These are phyloP conservation scores for Apoda limacodes DNA, from an alignment of 2,888 invertebrate species.

Conservation along the genomic window DNA sequence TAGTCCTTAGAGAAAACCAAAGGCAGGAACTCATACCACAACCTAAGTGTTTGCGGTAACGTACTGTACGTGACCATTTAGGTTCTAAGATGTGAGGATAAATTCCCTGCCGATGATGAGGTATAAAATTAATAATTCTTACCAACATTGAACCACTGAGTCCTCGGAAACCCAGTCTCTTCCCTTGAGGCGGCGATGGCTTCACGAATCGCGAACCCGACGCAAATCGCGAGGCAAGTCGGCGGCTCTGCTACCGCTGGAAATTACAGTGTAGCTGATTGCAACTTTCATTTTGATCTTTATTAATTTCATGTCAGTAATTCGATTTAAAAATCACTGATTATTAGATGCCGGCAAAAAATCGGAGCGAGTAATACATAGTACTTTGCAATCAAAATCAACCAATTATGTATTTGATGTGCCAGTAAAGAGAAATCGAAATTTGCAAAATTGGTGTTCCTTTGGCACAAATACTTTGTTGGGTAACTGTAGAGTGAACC, in stretches of 20 bases:
- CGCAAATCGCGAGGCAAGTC: slow-evolving; percentile 46
- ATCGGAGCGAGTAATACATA: too few species aligned
- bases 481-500: too few species aligned
- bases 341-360: background rate
- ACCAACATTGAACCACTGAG: slow-evolving; percentile 73
- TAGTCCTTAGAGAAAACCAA: too few species aligned
- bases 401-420: too few species aligned
- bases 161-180: slow-evolving; percentile 64
- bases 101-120: background rate
- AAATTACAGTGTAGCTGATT: background rate
- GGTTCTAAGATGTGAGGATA: too few species aligned
- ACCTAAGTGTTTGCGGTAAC: too few species aligned
- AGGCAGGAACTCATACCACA: too few species aligned
- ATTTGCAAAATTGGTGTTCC: too few species aligned
- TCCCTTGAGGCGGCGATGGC: slow-evolving; percentile 73
- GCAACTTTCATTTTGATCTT: background rate
- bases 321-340: background rate
- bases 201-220: slow-evolving; percentile 72
- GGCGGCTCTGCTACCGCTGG: slow-evolving; percentile 67
- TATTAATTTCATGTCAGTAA: background rate
- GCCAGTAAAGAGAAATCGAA: too few species aligned
- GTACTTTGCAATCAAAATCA: too few species aligned
- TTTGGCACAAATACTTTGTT: too few species aligned
- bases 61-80: too few species aligned
- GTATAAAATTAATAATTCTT: slow-evolving; percentile 23